A percentile compares a stretch with the other conserved stretches of the same genome.
phyloP scores from a whole-genome alignment of 2,113 vertebrate species.

The Mirza zaza region DNA sequence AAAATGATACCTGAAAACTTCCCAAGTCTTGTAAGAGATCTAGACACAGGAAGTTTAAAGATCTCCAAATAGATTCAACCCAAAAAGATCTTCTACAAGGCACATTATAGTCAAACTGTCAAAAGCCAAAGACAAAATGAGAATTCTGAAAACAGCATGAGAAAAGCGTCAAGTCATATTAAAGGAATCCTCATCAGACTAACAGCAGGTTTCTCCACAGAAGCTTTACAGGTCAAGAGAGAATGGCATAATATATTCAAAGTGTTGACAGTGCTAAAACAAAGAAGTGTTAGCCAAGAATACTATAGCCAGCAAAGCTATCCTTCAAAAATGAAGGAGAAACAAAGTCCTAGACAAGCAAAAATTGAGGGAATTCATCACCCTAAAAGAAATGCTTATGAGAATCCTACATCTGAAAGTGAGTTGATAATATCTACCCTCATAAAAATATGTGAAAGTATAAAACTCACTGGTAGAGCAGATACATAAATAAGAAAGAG shows the following conservation, averaged over 20 bases:
- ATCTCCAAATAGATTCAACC: background rate
- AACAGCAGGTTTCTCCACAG: background rate
- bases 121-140: background rate
- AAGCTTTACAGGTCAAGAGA: background rate
- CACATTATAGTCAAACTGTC: background rate
- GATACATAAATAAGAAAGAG: background rate
- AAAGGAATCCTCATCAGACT: background rate
- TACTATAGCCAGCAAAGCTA: background rate
- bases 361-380: background rate
- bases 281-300: background rate
- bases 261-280: background rate
- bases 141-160: background rate
- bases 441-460: background rate
- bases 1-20: background rate
- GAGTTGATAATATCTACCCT: background rate
- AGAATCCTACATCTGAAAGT: background rate
- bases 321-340: background rate
- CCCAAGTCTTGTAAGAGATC: background rate
- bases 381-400: background rate
- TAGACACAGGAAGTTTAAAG: background rate
- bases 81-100: background rate
- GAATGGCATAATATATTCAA: background rate
- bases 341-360: background rate
- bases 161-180: background rate
- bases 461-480: background rate